Evolutionary conservation across 1,140 invertebrate genomes (phyloP), one percentile per base, ranked within the genome.

Genomic region (Eubasilissa regina): DNA sequence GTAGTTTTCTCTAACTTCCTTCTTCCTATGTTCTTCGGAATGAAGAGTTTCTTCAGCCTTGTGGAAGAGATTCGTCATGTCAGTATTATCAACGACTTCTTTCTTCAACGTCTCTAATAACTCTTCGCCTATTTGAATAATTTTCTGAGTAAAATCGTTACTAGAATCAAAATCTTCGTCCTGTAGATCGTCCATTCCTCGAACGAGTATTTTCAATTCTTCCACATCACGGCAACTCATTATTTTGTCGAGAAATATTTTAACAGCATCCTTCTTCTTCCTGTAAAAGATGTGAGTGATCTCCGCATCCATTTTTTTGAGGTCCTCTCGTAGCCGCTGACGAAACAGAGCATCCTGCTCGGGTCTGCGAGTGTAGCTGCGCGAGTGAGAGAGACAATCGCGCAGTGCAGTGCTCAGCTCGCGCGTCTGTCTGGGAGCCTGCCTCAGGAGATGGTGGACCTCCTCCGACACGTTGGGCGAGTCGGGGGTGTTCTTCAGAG

Each of bases 41-140:
- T 19, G 15, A 58, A 58, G 55, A 58, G 21, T 58, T 58, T 21
- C 55, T 8, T 58, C 55, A 7, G 55, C 55, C 55, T 58, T 21
- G 17, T 58, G n/a, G 17, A 58, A 58, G 9, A 58, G 21, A 58
- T 13, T 8, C 21, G 55, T 58, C 17, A 58, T 21, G 11, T 8
- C 55, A 3, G 55, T 8, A 17, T 3, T 19, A 58, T 58, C 55
- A n/a, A 21, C 21, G 21, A 58, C n/a, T 19, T 11, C 11, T 4
- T 58, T 15, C 21, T 58, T 58, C 1, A 58, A 58, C 17, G 17
- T 7, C 55, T 58, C 55, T 11, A 58, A 58, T 15, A 58, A 58
- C 21, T 10, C 9, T 21, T 15, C 17, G 17, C 11, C 15, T 11
- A 58, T 35, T 35, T 35, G 55, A 58, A 58, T 11, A 8, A 13